Percentiles rank a stretch among this genome's conserved stretches.
Evolutionary conservation across 2,888 invertebrate species (phyloP).

Genomic region (Trichopoda pennipes): DNA sequence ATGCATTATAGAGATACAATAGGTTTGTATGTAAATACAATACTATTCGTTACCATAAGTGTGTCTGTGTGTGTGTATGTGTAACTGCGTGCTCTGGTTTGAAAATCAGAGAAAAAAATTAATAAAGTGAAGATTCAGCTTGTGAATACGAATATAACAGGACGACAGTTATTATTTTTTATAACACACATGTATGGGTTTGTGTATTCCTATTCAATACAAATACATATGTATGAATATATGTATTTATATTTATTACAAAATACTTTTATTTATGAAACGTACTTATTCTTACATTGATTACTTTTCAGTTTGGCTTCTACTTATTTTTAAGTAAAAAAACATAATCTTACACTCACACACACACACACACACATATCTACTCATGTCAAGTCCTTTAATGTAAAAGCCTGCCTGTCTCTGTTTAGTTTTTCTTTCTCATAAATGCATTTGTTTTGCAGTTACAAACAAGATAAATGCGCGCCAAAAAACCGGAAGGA

Average conservation of each 20-base stretch:
- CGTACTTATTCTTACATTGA: slow-evolving; percentile 34
- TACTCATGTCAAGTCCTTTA: not conserved
- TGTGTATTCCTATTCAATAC: too few species aligned
- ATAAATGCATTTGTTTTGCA: slow-evolving; percentile 24
- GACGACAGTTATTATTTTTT: not conserved
- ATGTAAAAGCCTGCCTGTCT: not conserved
- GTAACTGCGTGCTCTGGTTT: not conserved
- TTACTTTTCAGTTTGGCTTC: slow-evolving; percentile 38
- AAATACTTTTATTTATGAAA: not conserved
- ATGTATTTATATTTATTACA: not conserved
- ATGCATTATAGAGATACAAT: too few species aligned
- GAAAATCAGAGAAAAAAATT: slow-evolving; percentile 1
- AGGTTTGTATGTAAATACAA: too few species aligned
- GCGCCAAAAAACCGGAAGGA: slow-evolving; percentile 63
- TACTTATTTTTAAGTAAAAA: not conserved
- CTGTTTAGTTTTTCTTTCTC: not conserved
- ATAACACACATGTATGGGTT: not conserved
- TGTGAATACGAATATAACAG: slow-evolving; percentile 23
- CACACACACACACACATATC: not conserved
- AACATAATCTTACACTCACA: not conserved
- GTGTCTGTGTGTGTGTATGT: not conserved
- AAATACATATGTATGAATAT: too few species aligned
- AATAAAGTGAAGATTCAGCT: slow-evolving; percentile 40
- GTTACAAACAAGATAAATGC: slow-evolving; percentile 33
- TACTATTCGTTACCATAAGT: not conserved